These are phyloP conservation scores for Synaphobranchus kaupii DNA, from an alignment of 2,797 vertebrate genomes.

Conservation along the genomic window DNA sequence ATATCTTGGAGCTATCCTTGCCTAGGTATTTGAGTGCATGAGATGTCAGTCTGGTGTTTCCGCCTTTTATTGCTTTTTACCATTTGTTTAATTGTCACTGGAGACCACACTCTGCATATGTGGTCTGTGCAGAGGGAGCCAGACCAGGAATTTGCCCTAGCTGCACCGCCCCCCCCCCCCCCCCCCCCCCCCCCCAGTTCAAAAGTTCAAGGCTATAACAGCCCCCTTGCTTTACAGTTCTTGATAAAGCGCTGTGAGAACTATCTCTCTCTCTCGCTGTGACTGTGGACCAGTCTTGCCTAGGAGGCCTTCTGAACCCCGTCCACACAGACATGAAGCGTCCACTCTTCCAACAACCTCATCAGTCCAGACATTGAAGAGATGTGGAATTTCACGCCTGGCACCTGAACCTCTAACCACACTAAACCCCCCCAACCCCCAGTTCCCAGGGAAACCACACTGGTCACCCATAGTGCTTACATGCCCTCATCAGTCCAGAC, in stretches of 20 bases:
- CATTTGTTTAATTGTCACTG: neutral
- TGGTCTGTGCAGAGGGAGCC: neutral
- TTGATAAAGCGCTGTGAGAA: neutral
- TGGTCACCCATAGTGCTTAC: no score
- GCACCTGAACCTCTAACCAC: neutral
- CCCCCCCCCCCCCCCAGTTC: no score
- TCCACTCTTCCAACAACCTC: neutral
- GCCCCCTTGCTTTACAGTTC: no score
- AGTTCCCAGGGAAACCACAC: neutral
- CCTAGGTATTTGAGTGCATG: neutral
- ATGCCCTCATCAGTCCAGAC: neutral
- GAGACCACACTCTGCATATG: neutral
- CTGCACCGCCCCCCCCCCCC: no score
- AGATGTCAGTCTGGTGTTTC: neutral
- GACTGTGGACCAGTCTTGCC: neutral
- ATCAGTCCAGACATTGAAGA: neutral
- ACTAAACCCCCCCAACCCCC: no score
- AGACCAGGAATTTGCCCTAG: neutral
- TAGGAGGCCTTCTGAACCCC: neutral
- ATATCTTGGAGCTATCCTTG: neutral
- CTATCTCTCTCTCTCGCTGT: neutral
- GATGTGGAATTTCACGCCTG: no score
- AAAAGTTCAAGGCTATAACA: neutral
- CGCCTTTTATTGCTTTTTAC: neutral
- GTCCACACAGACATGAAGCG: neutral